These are phyloP conservation scores for Ypsolopha scabrella DNA, from an alignment of 2,888 invertebrate genomes.

Conservation along the genomic window DNA sequence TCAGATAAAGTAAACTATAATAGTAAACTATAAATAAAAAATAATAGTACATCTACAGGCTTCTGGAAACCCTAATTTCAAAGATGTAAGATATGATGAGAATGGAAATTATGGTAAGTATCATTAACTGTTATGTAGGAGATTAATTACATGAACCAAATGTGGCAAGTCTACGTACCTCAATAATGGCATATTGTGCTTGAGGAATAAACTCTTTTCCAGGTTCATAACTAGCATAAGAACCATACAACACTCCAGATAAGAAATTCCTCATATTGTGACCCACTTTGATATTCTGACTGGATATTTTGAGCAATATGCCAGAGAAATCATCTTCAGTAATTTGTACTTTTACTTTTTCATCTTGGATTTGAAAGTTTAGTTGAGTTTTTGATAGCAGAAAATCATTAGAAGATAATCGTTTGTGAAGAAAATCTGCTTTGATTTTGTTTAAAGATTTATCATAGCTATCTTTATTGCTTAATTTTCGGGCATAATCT, in stretches of 20 bases:
- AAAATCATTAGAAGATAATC: slow-evolving; percentile 32
- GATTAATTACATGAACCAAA: too few relatives aligned
- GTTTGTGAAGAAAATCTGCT: slow-evolving; percentile 21
- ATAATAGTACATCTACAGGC: too few relatives aligned
- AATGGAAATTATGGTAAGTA: not conserved
- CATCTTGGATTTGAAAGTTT: slow-evolving; percentile 24
- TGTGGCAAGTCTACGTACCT: slow-evolving; percentile 22
- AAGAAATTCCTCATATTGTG: slow-evolving; percentile 38
- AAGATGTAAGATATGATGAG: not conserved
- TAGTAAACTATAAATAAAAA: too few relatives aligned
- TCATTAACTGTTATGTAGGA: too few relatives aligned
- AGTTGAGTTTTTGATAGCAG: slow-evolving; percentile 26
- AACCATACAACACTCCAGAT: slow-evolving; percentile 28
- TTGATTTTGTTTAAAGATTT: slow-evolving; percentile 20
- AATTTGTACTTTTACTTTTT: slow-evolving; percentile 28
- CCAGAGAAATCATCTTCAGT: slow-evolving; percentile 32
- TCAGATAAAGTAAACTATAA: slow-evolving; percentile 2
- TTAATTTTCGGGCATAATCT: slow-evolving; percentile 26
- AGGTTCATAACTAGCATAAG: slow-evolving; percentile 15
- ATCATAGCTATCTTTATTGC: slow-evolving; percentile 14
- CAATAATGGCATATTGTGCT: slow-evolving; percentile 31
- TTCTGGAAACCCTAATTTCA: slow-evolving; percentile 3
- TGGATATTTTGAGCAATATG: slow-evolving; percentile 28
- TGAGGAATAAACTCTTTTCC: slow-evolving; percentile 26
- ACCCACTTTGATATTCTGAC: slow-evolving; percentile 26